Evolutionary conservation across 2,888 invertebrate genomes (phyloP).

Genomic region (Xylophagus ater): DNA sequence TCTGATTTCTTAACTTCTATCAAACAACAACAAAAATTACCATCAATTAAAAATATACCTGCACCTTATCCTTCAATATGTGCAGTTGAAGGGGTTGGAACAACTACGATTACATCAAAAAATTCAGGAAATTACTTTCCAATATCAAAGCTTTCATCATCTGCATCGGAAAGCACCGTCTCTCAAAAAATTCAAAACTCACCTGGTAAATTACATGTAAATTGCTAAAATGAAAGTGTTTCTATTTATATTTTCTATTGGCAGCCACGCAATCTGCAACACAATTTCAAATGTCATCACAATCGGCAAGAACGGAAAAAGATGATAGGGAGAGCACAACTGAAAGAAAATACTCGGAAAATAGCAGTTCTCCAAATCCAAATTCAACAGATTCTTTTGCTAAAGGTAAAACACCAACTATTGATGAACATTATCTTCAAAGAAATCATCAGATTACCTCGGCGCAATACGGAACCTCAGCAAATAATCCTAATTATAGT

Average conservation of each 20-base stretch:
- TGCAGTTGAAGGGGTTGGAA: slow-evolving; percentile 6
- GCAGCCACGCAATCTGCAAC: background rate
- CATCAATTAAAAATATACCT: slow-evolving; percentile 22
- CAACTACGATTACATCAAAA: background rate
- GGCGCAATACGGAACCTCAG: slow-evolving; percentile 2
- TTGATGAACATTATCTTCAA: slow-evolving; percentile 4
- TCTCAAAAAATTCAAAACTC: slow-evolving; percentile 2
- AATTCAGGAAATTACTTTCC: background rate
- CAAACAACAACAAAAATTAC: slow-evolving; percentile 10
- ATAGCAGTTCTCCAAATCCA: background rate
- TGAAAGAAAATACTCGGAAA: too few relatives aligned
- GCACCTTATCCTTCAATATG: slow-evolving; percentile 21
- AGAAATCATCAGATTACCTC: slow-evolving; percentile 3
- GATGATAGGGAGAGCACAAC: too few relatives aligned
- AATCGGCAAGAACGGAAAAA: too few relatives aligned
- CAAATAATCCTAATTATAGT: slow-evolving; percentile 8
- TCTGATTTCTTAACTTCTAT: background rate
- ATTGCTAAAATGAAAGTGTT: background rate
- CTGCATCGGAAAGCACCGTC: slow-evolving; percentile 3
- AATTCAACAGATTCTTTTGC: slow-evolving; percentile 7
- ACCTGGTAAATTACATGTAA: background rate
- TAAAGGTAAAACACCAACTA: slow-evolving; percentile 5
- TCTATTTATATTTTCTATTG: background rate
- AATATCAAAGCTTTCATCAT: slow-evolving; percentile 1
- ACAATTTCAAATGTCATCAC: too few relatives aligned